Conservation (phyloP, 1,140 invertebrate species). For the Archivesica marissinica region DNA sequence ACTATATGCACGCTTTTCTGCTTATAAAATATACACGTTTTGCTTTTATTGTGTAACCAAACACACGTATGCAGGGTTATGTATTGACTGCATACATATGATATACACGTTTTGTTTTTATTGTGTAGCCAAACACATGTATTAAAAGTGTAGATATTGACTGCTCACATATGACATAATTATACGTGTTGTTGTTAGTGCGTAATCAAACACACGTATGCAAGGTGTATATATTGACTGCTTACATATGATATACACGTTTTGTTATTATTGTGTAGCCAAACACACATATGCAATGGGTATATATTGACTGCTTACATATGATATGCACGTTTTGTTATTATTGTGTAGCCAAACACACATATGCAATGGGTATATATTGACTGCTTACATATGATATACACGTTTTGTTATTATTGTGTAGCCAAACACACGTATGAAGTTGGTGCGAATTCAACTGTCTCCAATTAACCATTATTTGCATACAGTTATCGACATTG, state of each 20-base stretch:
- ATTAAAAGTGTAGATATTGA: background rate
- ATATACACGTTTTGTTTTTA: background rate
- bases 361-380: background rate
- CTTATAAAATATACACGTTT: background rate
- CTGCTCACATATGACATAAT: background rate
- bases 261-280: background rate
- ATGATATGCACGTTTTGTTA: background rate
- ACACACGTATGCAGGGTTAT: background rate
- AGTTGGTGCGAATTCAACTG: no score
- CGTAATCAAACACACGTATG: no score
- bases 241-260: background rate
- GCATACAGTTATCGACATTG: no score
- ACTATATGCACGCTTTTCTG: background rate
- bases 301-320: background rate
- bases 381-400: background rate
- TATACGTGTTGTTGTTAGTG: background rate
- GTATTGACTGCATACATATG: background rate
- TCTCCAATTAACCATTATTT: no score
- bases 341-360: background rate
- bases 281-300: background rate
- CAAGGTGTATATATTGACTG: no score
- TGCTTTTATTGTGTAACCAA: background rate
- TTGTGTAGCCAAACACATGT: background rate
- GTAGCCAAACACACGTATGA: background rate
- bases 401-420: background rate